phyloP scores from a whole-genome alignment of 2,797 vertebrate genomes.

The Poecilia picta region DNA sequence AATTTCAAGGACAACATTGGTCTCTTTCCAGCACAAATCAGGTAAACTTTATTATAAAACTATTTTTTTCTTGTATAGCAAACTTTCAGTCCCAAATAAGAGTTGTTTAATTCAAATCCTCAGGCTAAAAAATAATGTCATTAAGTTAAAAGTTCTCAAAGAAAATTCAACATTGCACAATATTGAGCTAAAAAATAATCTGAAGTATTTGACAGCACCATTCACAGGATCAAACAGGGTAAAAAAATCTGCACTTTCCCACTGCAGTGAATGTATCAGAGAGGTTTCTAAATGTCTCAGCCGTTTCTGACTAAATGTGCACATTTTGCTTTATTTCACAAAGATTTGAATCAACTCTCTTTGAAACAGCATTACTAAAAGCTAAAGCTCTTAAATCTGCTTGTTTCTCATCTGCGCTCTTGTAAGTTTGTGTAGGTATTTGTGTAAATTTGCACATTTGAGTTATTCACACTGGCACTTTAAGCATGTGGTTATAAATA shows the following conservation, averaged over 20 bases:
- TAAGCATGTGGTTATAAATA: conserved; percentile 23
- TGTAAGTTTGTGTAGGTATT: conserved; percentile 30
- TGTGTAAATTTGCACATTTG: conserved; percentile 35
- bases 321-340: neutral
- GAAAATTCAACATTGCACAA: neutral
- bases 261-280: neutral
- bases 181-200: neutral
- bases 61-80: neutral
- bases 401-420: conserved; percentile 13
- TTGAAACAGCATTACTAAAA: neutral
- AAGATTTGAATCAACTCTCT: neutral
- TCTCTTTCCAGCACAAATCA: neutral
- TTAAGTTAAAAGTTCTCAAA: neutral
- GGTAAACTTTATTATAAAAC: neutral
- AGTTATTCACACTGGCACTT: conserved; percentile 10
- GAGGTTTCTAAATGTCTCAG: neutral
- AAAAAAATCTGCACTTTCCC: neutral
- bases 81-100: neutral
- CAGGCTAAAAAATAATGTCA: neutral
- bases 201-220: neutral
- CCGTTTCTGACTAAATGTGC: neutral
- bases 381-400: neutral
- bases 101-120: neutral
- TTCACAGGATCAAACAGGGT: neutral
- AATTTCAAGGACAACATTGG: neutral